Percentiles rank a stretch among this genome's conserved stretches.
Evolutionary conservation across 2,113 vertebrate species (phyloP).

Genomic region (Artemisiospiza belli): DNA sequence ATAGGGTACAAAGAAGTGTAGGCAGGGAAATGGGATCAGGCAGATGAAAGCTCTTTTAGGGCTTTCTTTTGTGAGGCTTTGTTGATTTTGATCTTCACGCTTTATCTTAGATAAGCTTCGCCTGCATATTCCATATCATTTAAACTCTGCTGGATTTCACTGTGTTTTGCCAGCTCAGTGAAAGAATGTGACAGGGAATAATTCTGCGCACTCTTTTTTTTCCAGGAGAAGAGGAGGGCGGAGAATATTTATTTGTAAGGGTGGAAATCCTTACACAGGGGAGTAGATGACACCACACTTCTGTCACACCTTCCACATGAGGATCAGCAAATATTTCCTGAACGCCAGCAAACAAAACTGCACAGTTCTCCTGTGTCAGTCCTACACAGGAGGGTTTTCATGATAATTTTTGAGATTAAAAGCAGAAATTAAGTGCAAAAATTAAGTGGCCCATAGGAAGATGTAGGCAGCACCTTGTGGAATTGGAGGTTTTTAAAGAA

Average conservation of each 20-base stretch:
- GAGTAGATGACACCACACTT: not conserved
- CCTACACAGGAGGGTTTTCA: not conserved
- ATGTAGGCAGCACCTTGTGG: not conserved
- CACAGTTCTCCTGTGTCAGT: not conserved
- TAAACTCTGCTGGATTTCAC: not conserved
- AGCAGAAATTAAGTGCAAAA: not conserved
- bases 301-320: not conserved
- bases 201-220: not conserved
- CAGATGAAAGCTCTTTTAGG: conserved; percentile 38
- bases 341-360: not conserved
- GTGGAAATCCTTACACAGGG: not conserved
- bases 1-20: conserved; percentile 17
- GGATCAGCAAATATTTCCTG: not conserved
- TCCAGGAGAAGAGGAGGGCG: not conserved
- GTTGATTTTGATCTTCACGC: not conserved
- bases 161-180: conserved; percentile 12
- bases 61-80: conserved; percentile 49
- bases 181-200: not conserved
- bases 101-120: conserved; percentile 37
- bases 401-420: not conserved
- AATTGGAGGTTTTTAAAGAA: not conserved
- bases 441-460: not conserved
- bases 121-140: not conserved
- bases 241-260: not conserved
- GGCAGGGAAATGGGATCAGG: conserved; percentile 41